These are phyloP conservation scores for Tenthredo livida DNA, from an alignment of 2,888 invertebrate species.

Conservation along the genomic window DNA sequence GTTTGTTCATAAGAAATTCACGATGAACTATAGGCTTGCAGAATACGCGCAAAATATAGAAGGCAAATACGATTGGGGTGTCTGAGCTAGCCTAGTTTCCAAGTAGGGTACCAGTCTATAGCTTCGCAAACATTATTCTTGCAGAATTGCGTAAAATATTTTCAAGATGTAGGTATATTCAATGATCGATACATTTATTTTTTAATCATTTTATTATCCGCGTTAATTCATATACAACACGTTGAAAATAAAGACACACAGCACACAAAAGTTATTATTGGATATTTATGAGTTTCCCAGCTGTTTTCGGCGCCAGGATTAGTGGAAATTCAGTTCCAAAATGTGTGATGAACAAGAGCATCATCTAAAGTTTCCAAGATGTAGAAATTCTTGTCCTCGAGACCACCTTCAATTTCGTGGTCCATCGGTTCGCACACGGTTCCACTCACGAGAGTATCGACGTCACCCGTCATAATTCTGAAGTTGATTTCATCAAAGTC, in stretches of 20 bases:
- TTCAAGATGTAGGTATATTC: no score
- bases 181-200: background rate
- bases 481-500: slow-evolving; percentile 82
- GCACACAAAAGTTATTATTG: slow-evolving; percentile 3
- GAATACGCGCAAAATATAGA: no score
- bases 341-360: background rate
- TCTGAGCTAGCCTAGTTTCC: no score
- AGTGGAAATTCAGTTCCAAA: background rate
- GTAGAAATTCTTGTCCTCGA: background rate
- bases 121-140: no score
- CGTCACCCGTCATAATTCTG: slow-evolving; percentile 84
- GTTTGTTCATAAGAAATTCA: background rate
- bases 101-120: no score
- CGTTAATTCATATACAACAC: background rate
- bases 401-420: background rate
- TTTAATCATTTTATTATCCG: background rate
- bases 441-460: slow-evolving; percentile 80
- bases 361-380: background rate
- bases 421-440: slow-evolving; percentile 79
- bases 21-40: no score
- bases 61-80: no score
- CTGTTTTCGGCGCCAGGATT: background rate
- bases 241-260: background rate
- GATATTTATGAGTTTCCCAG: background rate
- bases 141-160: no score